Evolutionary conservation across 2,888 invertebrate genomes (phyloP).

Genomic region (Lycophotia porphyrea): DNA sequence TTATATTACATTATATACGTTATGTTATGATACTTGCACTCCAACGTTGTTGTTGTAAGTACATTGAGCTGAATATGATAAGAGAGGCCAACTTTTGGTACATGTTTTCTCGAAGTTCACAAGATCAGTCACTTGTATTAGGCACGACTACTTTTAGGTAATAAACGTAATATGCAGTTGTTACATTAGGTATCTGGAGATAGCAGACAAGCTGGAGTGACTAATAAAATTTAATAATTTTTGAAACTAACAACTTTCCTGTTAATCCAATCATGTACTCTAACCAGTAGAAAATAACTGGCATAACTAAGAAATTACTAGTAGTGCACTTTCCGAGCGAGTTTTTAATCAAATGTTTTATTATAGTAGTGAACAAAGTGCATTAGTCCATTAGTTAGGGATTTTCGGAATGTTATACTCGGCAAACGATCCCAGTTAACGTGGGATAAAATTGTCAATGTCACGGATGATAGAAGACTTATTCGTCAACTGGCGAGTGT

Average conservation of each 20-base stretch:
- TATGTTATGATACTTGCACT: slow-evolving; percentile 4
- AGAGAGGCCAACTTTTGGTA: neutral
- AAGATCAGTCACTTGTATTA: neutral
- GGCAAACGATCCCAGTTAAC: neutral
- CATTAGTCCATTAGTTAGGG: neutral
- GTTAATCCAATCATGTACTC: neutral
- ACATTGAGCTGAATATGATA: neutral
- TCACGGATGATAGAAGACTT: no score
- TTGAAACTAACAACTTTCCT: neutral
- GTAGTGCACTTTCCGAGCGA: neutral
- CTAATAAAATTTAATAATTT: neutral
- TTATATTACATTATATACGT: neutral
- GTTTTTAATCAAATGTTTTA: slow-evolving; percentile 2
- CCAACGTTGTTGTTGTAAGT: neutral
- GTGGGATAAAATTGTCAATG: no score
- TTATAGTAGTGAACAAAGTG: neutral
- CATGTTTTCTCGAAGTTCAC: neutral
- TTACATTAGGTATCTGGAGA: neutral
- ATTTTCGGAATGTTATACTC: neutral
- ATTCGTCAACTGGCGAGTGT: no score
- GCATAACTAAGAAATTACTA: neutral
- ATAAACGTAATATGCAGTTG: neutral
- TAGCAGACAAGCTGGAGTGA: neutral
- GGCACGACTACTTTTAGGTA: neutral
- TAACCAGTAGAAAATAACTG: neutral